Base-by-base conservation (phyloP, 2,113 vertebrate genomes). In the Dasyurus viverrinus region DNA sequence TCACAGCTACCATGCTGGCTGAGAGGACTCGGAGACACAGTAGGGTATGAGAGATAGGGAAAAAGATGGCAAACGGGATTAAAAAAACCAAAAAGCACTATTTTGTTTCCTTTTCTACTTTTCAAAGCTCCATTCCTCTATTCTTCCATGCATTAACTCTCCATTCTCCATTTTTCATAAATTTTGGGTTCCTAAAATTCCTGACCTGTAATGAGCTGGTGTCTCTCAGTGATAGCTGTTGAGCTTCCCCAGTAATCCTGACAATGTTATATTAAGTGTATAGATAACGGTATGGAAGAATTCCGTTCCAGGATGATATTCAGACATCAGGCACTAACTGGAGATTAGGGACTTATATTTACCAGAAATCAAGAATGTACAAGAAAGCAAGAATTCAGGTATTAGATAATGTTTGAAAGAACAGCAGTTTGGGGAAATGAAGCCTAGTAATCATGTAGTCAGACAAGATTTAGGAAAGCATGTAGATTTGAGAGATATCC, bases 391-490 rank as follows among this genome's bases (percentile, higher is more conserved):
- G 57, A 91, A 30, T 52, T 84, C 89, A 47, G 47, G 47, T 25
- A 55, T 60, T 90, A 94, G 55, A 53, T 36, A n/a, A 91, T 48
- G n/a, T 57, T 47, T 16, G 93, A 47, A 94, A 68, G 46, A 46
- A 50, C 54, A 30, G 36, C 12, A 90, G 89, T 12, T 42, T 84
- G 19, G 16, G 68, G 54, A 50, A n/a, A 36, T 10, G 27, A 91
- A n/a, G 36, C 42, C 57, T 42, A n/a, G 30, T 84, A 42, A 30
- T 50, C 48, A 42, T 11, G 10, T 1, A 48, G 47, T 50, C 54
- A 92, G 36, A 4, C 0, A n/a, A 42, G 60, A 23, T 84, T 53
- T 53, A 52, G 10, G 50, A n/a, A 42, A 84, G 19, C 36, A 92
- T 42, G 36, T n/a, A 76, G 52, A 92, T 52, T 36, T n/a, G 30